Evolutionary conservation across 2,888 invertebrate genomes (phyloP), one percentile per base, ranked within the genome.

Genomic region (Pasiphila rectangulata): DNA sequence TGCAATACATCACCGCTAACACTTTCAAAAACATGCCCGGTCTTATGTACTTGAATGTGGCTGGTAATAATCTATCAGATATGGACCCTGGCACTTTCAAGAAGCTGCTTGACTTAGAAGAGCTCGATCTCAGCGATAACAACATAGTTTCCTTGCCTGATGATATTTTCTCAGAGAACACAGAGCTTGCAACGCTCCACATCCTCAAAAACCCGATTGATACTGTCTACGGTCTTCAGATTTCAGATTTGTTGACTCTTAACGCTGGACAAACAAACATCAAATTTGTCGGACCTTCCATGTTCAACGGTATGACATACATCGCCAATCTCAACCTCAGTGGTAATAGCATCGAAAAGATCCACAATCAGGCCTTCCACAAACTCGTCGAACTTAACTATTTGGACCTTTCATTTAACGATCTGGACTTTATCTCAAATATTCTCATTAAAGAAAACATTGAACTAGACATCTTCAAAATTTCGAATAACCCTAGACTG

Each of bases 381-480:
- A 87, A 90, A 51, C 89, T 95, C 47, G 90, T 90, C 43, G 91
- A 92, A 54, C 86, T 95, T 25, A 91, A 92, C 56, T 90, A 92
- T 65, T 89, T 95, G 52, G 94, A 95, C 73, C 86, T 95, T 51
- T 94, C 95, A 2, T 90, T 92, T 61, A 95, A 96, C 69, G 89
- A 92, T 51, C 75, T 95, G 38, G 91, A 91, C 41, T 91, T 91
- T 51, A 81, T 95, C 20, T 93, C 92, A 0, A 90, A 91, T 46
- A 90, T 93, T 69, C 86, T 94, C 37, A 94, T 95, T 66, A 91
- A 90, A 54, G 90, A 91, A 64, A 95, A 95, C 70, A 86, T 90
- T 7, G 91, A 92, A 64, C 75, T 95, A 32, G 92, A 94, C 61
- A 91, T 92, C 55, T 90, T 95, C 52, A 90, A 92, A 56, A 89